These are phyloP conservation scores for Strongylocentrotus purpuratus DNA, from an alignment of 35 echinoderm and acorn worm genomes.

Conservation along the genomic window DNA sequence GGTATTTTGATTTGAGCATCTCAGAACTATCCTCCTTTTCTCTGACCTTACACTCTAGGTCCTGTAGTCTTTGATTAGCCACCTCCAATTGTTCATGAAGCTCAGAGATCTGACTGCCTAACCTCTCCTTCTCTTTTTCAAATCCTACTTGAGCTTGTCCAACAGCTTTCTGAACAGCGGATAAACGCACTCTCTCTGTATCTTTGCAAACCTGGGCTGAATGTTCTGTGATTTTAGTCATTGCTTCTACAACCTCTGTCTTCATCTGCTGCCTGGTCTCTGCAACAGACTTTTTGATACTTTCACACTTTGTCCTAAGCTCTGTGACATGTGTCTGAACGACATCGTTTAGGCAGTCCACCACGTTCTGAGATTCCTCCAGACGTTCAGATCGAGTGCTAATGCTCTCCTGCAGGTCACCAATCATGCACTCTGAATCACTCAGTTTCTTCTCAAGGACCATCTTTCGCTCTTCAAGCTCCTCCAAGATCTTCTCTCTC, in stretches of 20 bases:
- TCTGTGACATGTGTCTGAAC: constrained; percentile 13
- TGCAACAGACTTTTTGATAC: constrained; percentile 27
- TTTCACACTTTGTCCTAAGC: constrained; percentile 45
- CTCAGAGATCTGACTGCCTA: background rate
- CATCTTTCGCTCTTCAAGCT: constrained; percentile 55
- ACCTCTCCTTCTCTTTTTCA: constrained; percentile 50
- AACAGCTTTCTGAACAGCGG: background rate
- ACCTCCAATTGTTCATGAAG: background rate
- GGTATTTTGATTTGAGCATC: constrained; percentile 43
- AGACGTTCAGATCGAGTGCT: background rate
- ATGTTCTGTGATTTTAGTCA: constrained; percentile 4
- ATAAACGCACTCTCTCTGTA: background rate
- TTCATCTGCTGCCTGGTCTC: background rate
- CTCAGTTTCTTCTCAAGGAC: constrained; percentile 57
- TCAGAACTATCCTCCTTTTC: constrained; percentile 55
- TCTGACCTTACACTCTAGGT: background rate
- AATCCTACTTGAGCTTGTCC: background rate
- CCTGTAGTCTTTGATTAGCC: constrained; percentile 32
- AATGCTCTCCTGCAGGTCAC: constrained; percentile 40
- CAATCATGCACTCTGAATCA: constrained; percentile 56
- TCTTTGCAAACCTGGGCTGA: background rate
- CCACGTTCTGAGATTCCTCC: constrained; percentile 53
- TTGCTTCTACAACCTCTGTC: background rate
- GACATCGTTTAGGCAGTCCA: constrained; percentile 15
- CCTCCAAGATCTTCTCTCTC: constrained; percentile 48